Evolutionary conservation across 2,113 vertebrate species (phyloP).

Genomic region (Grammomys surdaster): DNA sequence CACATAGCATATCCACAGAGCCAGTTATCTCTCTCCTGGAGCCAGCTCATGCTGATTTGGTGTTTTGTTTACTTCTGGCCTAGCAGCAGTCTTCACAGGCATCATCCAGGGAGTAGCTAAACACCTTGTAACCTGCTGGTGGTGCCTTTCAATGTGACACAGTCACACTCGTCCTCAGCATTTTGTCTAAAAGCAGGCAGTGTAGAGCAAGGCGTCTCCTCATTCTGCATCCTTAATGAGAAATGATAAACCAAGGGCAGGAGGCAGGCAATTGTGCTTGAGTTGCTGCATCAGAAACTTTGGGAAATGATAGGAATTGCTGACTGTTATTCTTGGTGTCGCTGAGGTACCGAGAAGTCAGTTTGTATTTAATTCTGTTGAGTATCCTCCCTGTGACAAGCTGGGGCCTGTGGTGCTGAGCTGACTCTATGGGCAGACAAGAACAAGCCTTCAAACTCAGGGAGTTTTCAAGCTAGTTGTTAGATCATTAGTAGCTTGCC

Average conservation of each 20-base stretch:
- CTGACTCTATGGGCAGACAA: not conserved
- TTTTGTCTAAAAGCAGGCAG: not conserved
- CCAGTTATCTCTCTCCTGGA: not conserved
- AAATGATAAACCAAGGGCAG: not conserved
- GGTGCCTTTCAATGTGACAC: not conserved
- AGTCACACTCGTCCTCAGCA: not conserved
- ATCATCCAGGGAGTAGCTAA: not conserved
- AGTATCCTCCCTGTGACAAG: not conserved
- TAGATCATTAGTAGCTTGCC: not conserved
- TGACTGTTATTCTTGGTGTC: not conserved
- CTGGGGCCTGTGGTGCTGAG: not conserved
- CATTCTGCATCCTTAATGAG: not conserved
- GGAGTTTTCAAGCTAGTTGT: not conserved
- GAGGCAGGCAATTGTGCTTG: not conserved
- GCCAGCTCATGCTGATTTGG: not conserved
- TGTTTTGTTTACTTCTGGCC: not conserved
- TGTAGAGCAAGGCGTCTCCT: constrained; percentile 19
- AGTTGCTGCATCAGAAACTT: not conserved
- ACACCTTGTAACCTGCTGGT: not conserved
- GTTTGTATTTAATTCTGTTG: not conserved
- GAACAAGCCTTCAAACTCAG: not conserved
- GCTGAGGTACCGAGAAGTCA: not conserved
- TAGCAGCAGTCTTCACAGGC: not conserved
- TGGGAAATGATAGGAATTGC: not conserved
- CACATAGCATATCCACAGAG: not conserved